A percentile compares a stretch with the other conserved stretches of the same genome.
Conservation (phyloP, 2,888 invertebrate genomes). For the Lepidocyrtoides sp. region DNA sequence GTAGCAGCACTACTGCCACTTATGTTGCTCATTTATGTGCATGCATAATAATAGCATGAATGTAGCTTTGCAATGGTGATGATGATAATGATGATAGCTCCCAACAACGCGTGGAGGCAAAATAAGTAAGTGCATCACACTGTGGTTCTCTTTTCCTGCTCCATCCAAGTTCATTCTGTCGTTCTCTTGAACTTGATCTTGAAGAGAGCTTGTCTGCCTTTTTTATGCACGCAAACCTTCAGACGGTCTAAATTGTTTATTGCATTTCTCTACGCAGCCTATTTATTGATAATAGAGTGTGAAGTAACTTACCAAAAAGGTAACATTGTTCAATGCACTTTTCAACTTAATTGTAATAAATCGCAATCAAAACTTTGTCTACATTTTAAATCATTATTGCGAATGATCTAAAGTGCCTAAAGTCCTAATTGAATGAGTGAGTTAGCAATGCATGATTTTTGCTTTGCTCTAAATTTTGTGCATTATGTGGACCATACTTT, state of each 20-base stretch:
- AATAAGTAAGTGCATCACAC: constrained; percentile 21
- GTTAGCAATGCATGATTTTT: constrained; percentile 9
- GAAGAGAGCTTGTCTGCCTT: constrained; percentile 67
- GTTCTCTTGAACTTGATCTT: constrained; percentile 80
- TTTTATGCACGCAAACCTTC: constrained; percentile 65
- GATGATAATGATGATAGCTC: constrained; percentile 53
- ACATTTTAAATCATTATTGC: background rate
- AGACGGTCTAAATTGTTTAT: constrained; percentile 25
- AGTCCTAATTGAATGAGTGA: background rate
- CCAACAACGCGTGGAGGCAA: constrained; percentile 63
- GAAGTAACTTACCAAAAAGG: constrained; percentile 41
- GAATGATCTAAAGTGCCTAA: background rate
- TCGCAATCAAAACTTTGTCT: background rate
- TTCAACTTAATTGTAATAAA: background rate
- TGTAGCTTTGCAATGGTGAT: constrained; percentile 47
- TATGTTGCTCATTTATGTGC: constrained; percentile 60
- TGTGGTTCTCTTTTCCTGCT: constrained; percentile 42
- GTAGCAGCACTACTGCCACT: background rate
- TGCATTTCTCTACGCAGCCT: background rate
- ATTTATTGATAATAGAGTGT: constrained; percentile 20
- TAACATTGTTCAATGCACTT: constrained; percentile 47
- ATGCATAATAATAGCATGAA: constrained; percentile 57
- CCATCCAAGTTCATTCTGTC: constrained; percentile 66
- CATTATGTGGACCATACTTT: constrained; percentile 3
- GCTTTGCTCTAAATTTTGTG: constrained; percentile 5